Evolutionary conservation across 1,140 invertebrate species (phyloP).

Genomic region (Battus philenor): DNA sequence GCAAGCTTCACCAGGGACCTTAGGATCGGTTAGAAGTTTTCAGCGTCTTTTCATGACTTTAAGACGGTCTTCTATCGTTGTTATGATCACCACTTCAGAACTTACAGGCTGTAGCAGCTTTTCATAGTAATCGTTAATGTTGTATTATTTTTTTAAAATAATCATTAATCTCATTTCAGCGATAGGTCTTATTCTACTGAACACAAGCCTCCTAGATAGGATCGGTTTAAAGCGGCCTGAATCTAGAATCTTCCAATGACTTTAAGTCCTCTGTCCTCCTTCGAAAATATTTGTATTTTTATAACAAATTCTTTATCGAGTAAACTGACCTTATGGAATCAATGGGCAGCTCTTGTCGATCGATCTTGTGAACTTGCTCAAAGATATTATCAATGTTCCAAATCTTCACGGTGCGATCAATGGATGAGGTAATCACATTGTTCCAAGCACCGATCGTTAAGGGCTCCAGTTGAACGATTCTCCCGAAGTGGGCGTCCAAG

Average conservation of each 20-base stretch:
- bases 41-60: too few species aligned
- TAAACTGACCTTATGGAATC: slow-evolving; percentile 88
- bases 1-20: too few species aligned
- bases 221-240: too few species aligned
- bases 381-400: slow-evolving; percentile 99
- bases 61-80: too few species aligned
- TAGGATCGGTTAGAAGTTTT: too few species aligned
- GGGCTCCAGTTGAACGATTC: slow-evolving; percentile 94
- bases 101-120: background rate
- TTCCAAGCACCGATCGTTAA: slow-evolving; percentile 94
- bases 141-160: background rate
- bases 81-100: too few species aligned
- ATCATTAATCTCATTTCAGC: background rate
- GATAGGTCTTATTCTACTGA: background rate
- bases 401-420: slow-evolving; percentile 98
- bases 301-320: too few species aligned
- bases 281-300: too few species aligned
- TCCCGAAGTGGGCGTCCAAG: slow-evolving; percentile 96
- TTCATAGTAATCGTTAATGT: background rate
- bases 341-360: slow-evolving; percentile 96
- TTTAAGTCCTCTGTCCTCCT: too few species aligned
- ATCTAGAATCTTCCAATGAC: too few species aligned
- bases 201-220: background rate
- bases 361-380: slow-evolving; percentile 97
- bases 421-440: slow-evolving; percentile 96